Percentiles rank a stretch among this genome's conserved stretches.
Conservation (phyloP, 2,888 invertebrate species). For the Drosophila tanythrix region DNA sequence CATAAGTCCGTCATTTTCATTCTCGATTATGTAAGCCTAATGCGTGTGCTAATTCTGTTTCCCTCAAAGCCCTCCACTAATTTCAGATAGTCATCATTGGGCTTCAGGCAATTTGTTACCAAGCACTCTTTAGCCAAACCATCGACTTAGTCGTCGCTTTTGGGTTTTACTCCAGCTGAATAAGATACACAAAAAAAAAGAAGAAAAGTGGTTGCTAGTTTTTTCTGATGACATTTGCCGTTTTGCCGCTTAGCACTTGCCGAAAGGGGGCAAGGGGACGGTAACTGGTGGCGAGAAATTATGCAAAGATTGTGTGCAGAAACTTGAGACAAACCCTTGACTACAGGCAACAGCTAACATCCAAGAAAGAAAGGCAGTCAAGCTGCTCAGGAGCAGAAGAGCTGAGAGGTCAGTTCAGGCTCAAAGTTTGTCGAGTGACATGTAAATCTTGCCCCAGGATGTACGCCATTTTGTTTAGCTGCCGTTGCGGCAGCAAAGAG, state of each 20-base stretch:
- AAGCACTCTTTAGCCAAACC: slow-evolving; percentile 23
- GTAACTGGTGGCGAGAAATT: slow-evolving; percentile 50
- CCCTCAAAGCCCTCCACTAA: slow-evolving; percentile 10
- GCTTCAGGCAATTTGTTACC: slow-evolving; percentile 49
- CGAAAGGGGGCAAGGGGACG: background rate
- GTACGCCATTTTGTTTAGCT: slow-evolving; percentile 62
- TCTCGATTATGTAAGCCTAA: slow-evolving; percentile 39
- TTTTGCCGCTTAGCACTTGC: slow-evolving; percentile 45
- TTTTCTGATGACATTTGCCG: slow-evolving; percentile 66
- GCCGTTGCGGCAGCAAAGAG: slow-evolving; percentile 51
- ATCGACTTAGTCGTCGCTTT: slow-evolving; percentile 15
- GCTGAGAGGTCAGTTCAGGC: slow-evolving; percentile 56
- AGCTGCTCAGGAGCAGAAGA: slow-evolving; percentile 38
- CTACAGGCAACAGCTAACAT: slow-evolving; percentile 26
- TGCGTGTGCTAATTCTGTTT: slow-evolving; percentile 47
- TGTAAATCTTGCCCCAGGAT: slow-evolving; percentile 79
- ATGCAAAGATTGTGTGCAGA: slow-evolving; percentile 78
- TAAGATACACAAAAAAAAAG: slow-evolving; percentile 32
- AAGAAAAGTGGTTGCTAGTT: slow-evolving; percentile 41
- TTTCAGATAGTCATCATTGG: slow-evolving; percentile 53
- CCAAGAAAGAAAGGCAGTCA: slow-evolving; percentile 37
- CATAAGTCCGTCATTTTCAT: slow-evolving; percentile 49
- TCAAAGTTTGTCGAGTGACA: slow-evolving; percentile 72
- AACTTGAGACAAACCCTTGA: slow-evolving; percentile 50
- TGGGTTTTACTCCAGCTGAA: slow-evolving; percentile 19